These are phyloP conservation scores for Morus bassanus DNA, from an alignment of 2,797 vertebrate genomes.

Conservation along the genomic window DNA sequence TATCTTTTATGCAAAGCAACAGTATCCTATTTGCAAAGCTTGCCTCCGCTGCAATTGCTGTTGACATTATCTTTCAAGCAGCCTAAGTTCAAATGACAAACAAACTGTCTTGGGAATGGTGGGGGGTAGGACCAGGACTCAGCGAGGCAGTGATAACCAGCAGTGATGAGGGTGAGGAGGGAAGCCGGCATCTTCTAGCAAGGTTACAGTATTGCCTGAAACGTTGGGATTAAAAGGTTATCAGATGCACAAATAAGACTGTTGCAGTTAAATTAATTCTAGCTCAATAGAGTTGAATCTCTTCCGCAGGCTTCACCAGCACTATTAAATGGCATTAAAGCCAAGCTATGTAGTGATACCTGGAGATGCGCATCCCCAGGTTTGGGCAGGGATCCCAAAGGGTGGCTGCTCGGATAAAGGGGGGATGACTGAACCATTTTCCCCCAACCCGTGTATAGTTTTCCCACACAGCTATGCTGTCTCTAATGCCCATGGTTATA, in stretches of 20 bases:
- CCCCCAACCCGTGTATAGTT: neutral
- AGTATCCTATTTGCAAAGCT: neutral
- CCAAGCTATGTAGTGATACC: too few relatives aligned
- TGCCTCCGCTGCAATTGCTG: neutral
- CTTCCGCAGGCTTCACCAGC: neutral
- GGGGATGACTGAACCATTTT: neutral
- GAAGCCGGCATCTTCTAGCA: neutral
- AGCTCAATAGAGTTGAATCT: neutral
- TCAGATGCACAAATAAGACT: neutral
- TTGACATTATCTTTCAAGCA: slow-evolving; percentile 11
- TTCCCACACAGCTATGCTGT: neutral
- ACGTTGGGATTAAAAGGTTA: neutral
- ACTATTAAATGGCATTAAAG: neutral
- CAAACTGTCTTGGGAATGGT: neutral
- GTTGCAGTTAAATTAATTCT: neutral
- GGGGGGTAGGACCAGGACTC: neutral
- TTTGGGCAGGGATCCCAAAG: neutral
- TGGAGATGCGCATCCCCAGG: neutral
- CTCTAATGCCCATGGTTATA: rapidly evolving
- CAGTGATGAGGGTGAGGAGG: neutral
- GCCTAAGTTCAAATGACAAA: slow-evolving; percentile 37
- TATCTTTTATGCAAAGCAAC: neutral
- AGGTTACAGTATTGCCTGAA: neutral
- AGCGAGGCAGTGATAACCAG: neutral
- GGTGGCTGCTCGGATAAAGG: neutral